These are phyloP conservation scores for Myzus persicae DNA, from an alignment of 1,140 invertebrate genomes.

Conservation along the genomic window DNA sequence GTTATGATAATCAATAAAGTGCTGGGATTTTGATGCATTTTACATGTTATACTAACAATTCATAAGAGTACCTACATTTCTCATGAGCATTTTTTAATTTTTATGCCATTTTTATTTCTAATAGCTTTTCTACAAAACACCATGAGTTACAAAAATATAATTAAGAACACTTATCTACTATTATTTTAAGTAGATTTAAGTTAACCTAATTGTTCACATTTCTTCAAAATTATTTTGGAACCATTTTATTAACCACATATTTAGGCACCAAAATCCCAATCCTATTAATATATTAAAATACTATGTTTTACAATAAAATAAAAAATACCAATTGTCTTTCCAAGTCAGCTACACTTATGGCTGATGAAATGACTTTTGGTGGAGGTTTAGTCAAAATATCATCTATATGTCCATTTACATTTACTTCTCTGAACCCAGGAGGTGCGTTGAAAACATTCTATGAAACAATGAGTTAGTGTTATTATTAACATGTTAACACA, in stretches of 20 bases:
- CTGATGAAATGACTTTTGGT: conserved; percentile 40
- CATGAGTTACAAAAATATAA: not conserved
- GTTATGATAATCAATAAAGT: not conserved
- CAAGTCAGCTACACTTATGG: conserved; percentile 49
- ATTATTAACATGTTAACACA: not conserved
- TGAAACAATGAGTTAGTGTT: not conserved
- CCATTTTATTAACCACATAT: not conserved
- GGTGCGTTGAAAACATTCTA: conserved; percentile 43
- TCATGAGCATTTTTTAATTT: not conserved
- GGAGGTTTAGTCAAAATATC: conserved; percentile 17
- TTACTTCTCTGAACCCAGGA: conserved; percentile 24
- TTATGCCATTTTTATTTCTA: not conserved
- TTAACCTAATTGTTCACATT: not conserved
- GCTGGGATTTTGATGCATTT: not conserved
- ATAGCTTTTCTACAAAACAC: not conserved
- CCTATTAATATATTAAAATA: not conserved
- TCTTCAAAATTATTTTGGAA: not conserved
- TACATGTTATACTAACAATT: not conserved
- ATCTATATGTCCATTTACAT: conserved; percentile 34
- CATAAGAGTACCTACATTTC: not conserved
- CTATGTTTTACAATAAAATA: not conserved
- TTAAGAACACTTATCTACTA: not conserved
- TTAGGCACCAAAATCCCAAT: not conserved
- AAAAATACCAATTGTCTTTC: conserved; percentile 50
- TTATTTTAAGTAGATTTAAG: not conserved